phyloP scores from a whole-genome alignment of 2,888 invertebrate genomes.

The Rhingia campestris region DNA sequence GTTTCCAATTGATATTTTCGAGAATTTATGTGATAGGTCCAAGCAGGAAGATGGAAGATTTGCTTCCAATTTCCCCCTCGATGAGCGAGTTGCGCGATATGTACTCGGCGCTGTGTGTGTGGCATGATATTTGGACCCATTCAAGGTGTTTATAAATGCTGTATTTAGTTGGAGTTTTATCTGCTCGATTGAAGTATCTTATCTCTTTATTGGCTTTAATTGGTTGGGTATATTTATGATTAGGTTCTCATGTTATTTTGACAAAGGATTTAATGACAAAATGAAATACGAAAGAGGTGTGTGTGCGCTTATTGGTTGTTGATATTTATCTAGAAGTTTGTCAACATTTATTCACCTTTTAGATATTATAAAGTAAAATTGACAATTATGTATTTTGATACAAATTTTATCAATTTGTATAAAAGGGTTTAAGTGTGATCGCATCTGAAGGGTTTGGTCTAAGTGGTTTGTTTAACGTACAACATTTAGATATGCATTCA shows the following conservation, averaged over 20 bases:
- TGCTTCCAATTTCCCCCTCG: slow-evolving; percentile 30
- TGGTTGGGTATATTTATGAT: slow-evolving; percentile 42
- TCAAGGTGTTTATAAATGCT: slow-evolving; percentile 55
- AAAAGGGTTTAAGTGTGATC: slow-evolving; percentile 3
- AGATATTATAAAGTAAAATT: background rate
- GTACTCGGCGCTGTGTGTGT: slow-evolving; percentile 13
- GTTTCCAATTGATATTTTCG: slow-evolving; percentile 73
- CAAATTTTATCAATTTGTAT: background rate
- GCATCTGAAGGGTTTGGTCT: slow-evolving; percentile 3
- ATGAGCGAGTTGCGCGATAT: slow-evolving; percentile 13
- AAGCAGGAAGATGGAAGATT: slow-evolving; percentile 32
- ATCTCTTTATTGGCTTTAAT: slow-evolving; percentile 58
- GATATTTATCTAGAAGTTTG: slow-evolving; percentile 3
- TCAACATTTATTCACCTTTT: background rate
- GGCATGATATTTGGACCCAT: slow-evolving; percentile 6
- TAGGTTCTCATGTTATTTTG: slow-evolving; percentile 32
- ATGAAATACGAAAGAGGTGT: slow-evolving; percentile 4
- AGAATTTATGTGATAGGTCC: slow-evolving; percentile 70
- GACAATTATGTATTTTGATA: background rate
- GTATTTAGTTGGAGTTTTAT: slow-evolving; percentile 48
- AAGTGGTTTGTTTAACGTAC: background rate
- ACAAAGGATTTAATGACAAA: slow-evolving; percentile 30
- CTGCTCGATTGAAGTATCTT: slow-evolving; percentile 30
- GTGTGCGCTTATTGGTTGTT: slow-evolving; percentile 16
- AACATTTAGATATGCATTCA: background rate